Base-by-base conservation (phyloP, 2,113 vertebrate genomes). In the Urocynchramus pylzowi region DNA sequence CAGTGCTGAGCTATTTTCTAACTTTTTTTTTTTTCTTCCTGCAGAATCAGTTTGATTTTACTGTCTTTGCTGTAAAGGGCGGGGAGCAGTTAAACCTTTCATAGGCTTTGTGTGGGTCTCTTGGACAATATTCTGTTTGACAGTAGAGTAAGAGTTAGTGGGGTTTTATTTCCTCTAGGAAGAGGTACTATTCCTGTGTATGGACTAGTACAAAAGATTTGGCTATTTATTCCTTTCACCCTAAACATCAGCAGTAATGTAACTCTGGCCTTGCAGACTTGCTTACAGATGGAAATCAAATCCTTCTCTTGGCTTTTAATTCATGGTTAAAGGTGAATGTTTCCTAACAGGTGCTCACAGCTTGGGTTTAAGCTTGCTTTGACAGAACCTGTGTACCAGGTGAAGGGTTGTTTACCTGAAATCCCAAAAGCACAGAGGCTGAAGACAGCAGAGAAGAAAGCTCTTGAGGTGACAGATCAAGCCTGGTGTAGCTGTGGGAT, bases 401-500 rank as follows among this genome's bases (percentile, higher is more conserved):
- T n/a, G 41, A 75, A 59, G 33, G 31, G 19, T 17, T 54, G 16
- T 41, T 64, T 37, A 68, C 50, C 49, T 64, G 41, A 49, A 69
- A 69, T n/a, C 70, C 41, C 63, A 49, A 35, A 23, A 49, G 47
- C 41, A 49, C n/a, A 7, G 13, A n/a, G 21, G 44, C 24, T 78
- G 44, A 57, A 63, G 49, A 7, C 27, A 53, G 61, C 81, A 79
- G 31, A 42, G 86, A 42, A 35, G 31, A 69, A 82, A 78, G 35
- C 50, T 61, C n/a, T 42, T 20, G 31, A 28, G 47, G 13, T 41
- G 4, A 39, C 17, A 4, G 21, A 16, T n/a, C 0, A 0, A 74
- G 44, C 49, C 19, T 19, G 17, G 17, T 6, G 2, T 0, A n/a
- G 37, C 85, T 47, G 56, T 39, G 68, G 68, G 53, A 57, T 67